These are phyloP conservation scores for Heliconius ismenius DNA, from an alignment of 2,888 invertebrate species.

Conservation along the genomic window DNA sequence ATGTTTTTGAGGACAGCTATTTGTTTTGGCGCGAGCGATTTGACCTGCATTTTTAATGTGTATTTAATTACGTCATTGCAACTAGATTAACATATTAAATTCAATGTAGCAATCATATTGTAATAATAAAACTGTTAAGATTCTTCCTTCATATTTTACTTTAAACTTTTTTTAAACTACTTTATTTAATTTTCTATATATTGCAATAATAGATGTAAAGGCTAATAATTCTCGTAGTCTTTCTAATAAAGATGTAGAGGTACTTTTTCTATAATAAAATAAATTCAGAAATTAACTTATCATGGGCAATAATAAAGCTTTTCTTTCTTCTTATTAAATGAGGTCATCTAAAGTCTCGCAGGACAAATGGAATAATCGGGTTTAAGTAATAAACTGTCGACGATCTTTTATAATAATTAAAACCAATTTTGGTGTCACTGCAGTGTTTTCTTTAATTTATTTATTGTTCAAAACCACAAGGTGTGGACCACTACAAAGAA, in stretches of 20 bases:
- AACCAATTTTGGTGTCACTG: background rate
- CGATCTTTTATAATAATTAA: background rate
- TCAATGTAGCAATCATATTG: slow-evolving; percentile 35
- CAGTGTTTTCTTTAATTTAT: too few species aligned
- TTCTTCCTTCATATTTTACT: slow-evolving; percentile 30
- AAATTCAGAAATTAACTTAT: slow-evolving; percentile 35
- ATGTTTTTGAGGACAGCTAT: background rate
- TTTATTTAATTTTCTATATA: background rate
- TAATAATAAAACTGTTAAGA: slow-evolving; percentile 41
- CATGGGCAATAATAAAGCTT: slow-evolving; percentile 55
- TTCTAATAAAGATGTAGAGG: background rate
- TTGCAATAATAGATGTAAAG: background rate
- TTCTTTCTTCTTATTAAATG: slow-evolving; percentile 47
- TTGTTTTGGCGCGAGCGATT: slow-evolving; percentile 18
- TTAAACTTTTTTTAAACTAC: background rate
- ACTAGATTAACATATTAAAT: slow-evolving; percentile 40
- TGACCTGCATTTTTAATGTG: slow-evolving; percentile 31
- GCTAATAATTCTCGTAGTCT: background rate
- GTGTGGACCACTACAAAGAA: too few species aligned
- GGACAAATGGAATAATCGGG: background rate
- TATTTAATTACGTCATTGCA: slow-evolving; percentile 32
- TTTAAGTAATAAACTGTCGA: background rate
- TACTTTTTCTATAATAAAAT: background rate
- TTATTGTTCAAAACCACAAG: too few species aligned
- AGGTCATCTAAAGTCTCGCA: slow-evolving; percentile 39